Percentiles rank a stretch among this genome's conserved stretches.
These are phyloP conservation scores for Bicyclus anynana DNA, from an alignment of 1,140 invertebrate species.

Conservation along the genomic window DNA sequence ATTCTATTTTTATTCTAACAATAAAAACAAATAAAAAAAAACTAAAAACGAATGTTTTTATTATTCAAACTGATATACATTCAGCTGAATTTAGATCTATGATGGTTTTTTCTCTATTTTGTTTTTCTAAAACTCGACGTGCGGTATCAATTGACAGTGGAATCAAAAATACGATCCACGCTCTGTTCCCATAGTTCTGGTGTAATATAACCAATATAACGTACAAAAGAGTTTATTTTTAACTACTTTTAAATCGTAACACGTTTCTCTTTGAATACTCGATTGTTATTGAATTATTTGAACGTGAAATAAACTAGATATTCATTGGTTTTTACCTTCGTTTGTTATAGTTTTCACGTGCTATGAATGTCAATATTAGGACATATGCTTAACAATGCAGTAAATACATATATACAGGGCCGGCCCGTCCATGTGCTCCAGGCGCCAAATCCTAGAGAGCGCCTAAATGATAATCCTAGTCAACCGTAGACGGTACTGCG, in stretches of 20 bases:
- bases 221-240: neutral
- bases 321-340: too few species aligned
- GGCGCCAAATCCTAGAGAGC: too few species aligned
- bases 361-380: too few species aligned
- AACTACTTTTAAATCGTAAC: neutral
- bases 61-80: neutral
- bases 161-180: neutral
- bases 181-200: neutral
- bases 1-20: neutral
- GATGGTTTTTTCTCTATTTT: neutral
- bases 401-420: too few species aligned
- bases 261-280: neutral
- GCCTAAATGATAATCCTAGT: too few species aligned
- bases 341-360: too few species aligned
- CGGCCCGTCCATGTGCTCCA: too few species aligned
- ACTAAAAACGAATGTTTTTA: slow-evolving; percentile 11
- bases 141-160: slow-evolving; percentile 4
- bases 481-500: too few species aligned
- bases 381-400: too few species aligned
- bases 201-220: neutral
- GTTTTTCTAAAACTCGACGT: slow-evolving; percentile 1
- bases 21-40: neutral
- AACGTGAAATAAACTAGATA: too few species aligned
- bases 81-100: slow-evolving; percentile 7
- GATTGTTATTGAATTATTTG: too few species aligned